Conservation (phyloP, 2,888 invertebrate genomes). For the Ellobium chinense region DNA sequence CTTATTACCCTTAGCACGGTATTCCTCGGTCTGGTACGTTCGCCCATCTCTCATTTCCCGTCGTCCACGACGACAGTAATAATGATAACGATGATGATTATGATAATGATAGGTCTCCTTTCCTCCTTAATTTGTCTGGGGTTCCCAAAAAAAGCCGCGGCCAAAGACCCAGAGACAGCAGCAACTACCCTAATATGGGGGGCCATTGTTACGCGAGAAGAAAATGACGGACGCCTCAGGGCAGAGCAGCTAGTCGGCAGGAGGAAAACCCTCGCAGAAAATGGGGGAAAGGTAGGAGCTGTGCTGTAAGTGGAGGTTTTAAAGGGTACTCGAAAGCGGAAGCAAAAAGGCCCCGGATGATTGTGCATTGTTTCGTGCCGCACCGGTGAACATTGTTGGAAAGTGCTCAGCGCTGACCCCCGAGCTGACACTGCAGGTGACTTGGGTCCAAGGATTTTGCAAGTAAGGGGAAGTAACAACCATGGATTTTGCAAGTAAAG, state of each 20-base stretch:
- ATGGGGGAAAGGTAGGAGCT: background rate
- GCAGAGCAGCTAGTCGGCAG: background rate
- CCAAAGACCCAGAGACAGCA: background rate
- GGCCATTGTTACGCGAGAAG: constrained; percentile 4
- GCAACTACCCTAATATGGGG: background rate
- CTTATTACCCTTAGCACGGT: background rate
- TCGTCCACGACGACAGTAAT: background rate
- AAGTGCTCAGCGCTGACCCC: constrained; percentile 13
- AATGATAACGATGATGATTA: constrained; percentile 23
- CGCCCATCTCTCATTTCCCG: background rate
- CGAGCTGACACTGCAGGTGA: constrained; percentile 24
- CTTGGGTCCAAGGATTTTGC: background rate
- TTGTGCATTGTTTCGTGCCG: constrained; percentile 9
- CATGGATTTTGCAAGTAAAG: no score
- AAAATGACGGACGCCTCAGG: constrained; percentile 28
- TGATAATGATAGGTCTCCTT: constrained; percentile 34
- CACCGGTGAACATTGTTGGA: constrained; percentile 15
- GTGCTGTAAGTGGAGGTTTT: background rate
- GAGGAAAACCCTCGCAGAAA: constrained; percentile 11
- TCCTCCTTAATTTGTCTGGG: constrained; percentile 30
- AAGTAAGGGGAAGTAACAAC: background rate
- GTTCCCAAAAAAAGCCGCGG: background rate
- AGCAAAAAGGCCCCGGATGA: constrained; percentile 30
- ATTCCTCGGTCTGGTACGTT: no score
- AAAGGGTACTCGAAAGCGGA: constrained; percentile 14